Conservation (phyloP, 2,888 invertebrate species). For the Rhabditophanes sp. region DNA sequence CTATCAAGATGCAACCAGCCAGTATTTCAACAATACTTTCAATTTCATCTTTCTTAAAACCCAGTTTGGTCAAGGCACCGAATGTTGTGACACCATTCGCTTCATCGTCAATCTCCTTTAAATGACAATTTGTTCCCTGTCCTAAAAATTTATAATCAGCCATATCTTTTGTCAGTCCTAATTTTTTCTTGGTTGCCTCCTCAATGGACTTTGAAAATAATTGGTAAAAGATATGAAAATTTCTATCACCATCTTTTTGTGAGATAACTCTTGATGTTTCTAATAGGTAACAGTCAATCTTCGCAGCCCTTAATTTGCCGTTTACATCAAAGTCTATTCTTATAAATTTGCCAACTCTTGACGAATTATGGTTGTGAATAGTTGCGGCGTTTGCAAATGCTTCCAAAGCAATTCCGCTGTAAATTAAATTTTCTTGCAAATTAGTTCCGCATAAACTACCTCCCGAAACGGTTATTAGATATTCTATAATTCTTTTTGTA, state of each 20-base stretch:
- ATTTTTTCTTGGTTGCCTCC: constrained; percentile 1
- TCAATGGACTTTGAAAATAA: constrained; percentile 42
- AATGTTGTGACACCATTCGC: too few relatives aligned
- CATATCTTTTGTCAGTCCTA: constrained; percentile 10
- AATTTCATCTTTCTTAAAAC: constrained; percentile 20
- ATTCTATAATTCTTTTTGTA: constrained; percentile 49
- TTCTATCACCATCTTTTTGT: constrained; percentile 54
- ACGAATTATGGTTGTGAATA: constrained; percentile 36
- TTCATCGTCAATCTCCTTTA: constrained; percentile 16
- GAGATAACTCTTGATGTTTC: constrained; percentile 53
- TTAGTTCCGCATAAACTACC: constrained; percentile 6
- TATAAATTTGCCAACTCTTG: constrained; percentile 42
- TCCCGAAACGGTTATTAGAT: constrained; percentile 21
- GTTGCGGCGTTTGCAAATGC: constrained; percentile 42
- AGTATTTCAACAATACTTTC: constrained; percentile 22
- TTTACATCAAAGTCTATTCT: constrained; percentile 30
- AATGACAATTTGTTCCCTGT: constrained; percentile 15
- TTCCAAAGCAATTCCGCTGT: constrained; percentile 23
- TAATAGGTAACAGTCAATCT: constrained; percentile 39
- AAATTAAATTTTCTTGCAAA: constrained; percentile 12
- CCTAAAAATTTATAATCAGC: constrained; percentile 18
- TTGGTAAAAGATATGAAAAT: constrained; percentile 59
- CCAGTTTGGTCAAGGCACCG: constrained; percentile 22
- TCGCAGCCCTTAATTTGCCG: constrained; percentile 24
- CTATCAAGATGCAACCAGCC: constrained; percentile 32